Evolutionary conservation across 2,797 vertebrate species (phyloP), one percentile per base, ranked within the genome.

Genomic region (Staurois parvus): DNA sequence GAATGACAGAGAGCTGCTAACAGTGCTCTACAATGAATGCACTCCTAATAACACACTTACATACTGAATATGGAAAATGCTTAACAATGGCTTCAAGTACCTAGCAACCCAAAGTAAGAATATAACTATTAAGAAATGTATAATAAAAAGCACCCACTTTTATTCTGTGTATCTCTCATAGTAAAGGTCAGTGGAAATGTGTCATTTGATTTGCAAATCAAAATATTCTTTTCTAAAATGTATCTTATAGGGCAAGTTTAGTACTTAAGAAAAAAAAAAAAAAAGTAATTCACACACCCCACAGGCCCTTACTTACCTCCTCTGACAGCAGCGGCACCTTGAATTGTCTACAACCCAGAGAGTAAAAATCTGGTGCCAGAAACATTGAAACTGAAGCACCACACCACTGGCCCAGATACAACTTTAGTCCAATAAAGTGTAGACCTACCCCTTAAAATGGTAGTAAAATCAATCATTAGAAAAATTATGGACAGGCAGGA

Each of bases 61-160:
- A 52, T 80, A 48, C 73, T 45, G 48, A 59, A 77, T 86, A 82
- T 82, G 34, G 68, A 75, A 86, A 82, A 67, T 83, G 52, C 79
- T 76, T 86, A 86, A 74, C 85, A 86, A 86, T 73, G 45, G 68
- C 30, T 19, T 52, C 64, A 81, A 86, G 56, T 86, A 73, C 85
- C 30, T 86, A 74, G 79, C 74, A 86, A 86, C 85, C 73, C 72
- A 66, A 73, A 72, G 21, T 28, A 67, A 48, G 34, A 72, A 72
- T 45, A 83, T 30, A 83, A 26, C 69, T 73, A 76, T 62, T 72
- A 70, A 32, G 26, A 77, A 28, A 78, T 37, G 11, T 72, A 52
- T 83, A 52, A 72, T 40, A 21, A 77, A 86, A 79, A 72, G 73
- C 21, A 72, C 37, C 56, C 52, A 77, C 56, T 82, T 81, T 72